phyloP scores from a whole-genome alignment of 2,797 vertebrate species.

The Pseudotriccus pelzelni region DNA sequence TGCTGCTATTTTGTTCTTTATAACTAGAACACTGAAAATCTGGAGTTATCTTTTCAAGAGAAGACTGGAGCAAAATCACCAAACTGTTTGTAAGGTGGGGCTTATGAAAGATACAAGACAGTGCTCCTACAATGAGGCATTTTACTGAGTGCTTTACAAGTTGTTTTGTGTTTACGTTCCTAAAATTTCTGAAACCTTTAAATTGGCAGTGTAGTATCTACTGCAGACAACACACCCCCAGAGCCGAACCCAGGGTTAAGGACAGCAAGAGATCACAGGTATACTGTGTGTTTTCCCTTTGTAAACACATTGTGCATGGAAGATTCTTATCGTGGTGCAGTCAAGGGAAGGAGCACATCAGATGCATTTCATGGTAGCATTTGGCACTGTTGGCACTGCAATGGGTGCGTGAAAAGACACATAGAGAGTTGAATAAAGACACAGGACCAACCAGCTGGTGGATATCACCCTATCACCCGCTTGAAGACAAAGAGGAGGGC shows the following conservation, averaged over 20 bases:
- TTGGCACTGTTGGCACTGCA: not conserved
- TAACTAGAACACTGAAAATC: not conserved
- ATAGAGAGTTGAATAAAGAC: not conserved
- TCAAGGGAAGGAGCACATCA: not conserved
- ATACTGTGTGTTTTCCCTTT: not conserved
- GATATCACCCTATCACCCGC: not conserved
- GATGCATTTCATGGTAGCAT: not conserved
- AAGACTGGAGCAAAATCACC: not conserved
- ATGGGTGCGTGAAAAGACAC: accelerated
- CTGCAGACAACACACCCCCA: not conserved
- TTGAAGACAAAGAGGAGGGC: not conserved
- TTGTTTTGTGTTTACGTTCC: not conserved
- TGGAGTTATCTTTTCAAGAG: not conserved
- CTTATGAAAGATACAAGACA: not conserved
- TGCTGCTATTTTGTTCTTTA: not conserved
- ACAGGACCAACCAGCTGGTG: not conserved
- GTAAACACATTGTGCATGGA: not conserved
- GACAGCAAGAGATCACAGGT: not conserved
- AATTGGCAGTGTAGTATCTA: not conserved
- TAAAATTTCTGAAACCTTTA: not conserved
- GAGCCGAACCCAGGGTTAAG: not conserved
- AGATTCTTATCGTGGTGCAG: not conserved
- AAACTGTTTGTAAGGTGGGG: not conserved
- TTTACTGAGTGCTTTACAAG: not conserved
- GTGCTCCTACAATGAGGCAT: not conserved